Base-by-base conservation (phyloP, 1,140 invertebrate species). In the Drosophila micromelanica region DNA sequence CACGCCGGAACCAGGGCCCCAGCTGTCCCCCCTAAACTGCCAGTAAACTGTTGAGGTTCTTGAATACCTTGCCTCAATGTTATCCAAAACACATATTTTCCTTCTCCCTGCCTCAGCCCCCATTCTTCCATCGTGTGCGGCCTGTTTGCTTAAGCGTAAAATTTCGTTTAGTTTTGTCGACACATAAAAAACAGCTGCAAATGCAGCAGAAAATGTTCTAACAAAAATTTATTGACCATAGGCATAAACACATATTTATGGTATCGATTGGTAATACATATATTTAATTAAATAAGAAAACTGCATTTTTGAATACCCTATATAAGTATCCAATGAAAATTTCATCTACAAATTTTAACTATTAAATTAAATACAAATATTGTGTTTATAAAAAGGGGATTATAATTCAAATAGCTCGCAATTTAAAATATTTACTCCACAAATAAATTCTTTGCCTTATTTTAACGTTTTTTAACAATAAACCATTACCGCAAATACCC, bases 11-110 rank as follows among this genome's bases (percentile, higher is more conserved):
- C 62, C 57, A 37, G 38, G 17, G 17, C 23, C 1, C 0, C 8
- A 6, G 2, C 30, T n/a, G 9, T 13, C 27, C 15, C 37, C 38
- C 40, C 27, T 67, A 48, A 48, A 59, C 52, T 57, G 65, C 48
- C 68, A 76, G 74, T 80, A 85, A 85, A 85, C 80, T 77, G 80
- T 71, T 74, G 72, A 68, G 80, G 71, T 78, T 70, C 61, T 61
- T 61, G 80, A 85, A 85, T 85, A 85, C 68, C 70, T 84, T 68
- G 69, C 69, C 72, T 80, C 81, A 80, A 77, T 82, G 74, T 78
- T 70, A 55, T 51, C 45, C 42, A 77, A 69, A 70, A 80, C 60
- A 76, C 64, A 71, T 67, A 85, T 86, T 74, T 70, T 68, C 55
- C 62, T 67, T 65, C 78, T 65, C 8, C 8, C 32, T 43, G 48